Evolutionary conservation across 1,140 invertebrate species (phyloP).

Genomic region (Globodera rostochiensis): DNA sequence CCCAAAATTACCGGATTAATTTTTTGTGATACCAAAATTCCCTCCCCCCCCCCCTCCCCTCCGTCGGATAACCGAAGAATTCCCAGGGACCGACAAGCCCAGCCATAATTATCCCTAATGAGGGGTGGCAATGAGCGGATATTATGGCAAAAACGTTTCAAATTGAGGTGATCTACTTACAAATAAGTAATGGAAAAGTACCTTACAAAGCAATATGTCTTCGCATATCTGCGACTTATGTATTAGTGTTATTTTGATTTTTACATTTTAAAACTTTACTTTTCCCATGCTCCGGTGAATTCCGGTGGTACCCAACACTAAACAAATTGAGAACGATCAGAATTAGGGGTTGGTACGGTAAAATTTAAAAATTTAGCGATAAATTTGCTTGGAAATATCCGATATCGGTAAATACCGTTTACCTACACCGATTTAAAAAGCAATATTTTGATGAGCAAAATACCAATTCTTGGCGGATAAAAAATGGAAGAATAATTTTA

Average conservation of each 20-base stretch:
- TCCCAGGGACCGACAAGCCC: too few relatives aligned
- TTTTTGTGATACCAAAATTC: too few relatives aligned
- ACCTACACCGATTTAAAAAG: too few relatives aligned
- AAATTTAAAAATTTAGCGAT: background rate
- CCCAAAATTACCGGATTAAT: constrained; percentile 32
- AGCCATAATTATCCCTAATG: too few relatives aligned
- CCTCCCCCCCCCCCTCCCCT: too few relatives aligned
- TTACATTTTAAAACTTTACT: constrained; percentile 47
- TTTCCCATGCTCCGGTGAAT: constrained; percentile 69
- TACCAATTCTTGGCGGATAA: too few relatives aligned
- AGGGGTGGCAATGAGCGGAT: background rate
- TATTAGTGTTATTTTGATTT: background rate
- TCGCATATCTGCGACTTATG: constrained; percentile 53
- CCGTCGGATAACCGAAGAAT: too few relatives aligned
- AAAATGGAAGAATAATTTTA: too few relatives aligned
- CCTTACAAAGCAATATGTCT: constrained; percentile 66
- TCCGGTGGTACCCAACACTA: constrained; percentile 67
- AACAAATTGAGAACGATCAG: background rate
- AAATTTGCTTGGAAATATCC: too few relatives aligned
- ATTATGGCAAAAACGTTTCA: background rate
- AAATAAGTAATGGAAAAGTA: constrained; percentile 56
- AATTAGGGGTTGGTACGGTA: too few relatives aligned
- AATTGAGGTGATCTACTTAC: constrained; percentile 3
- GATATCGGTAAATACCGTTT: too few relatives aligned
- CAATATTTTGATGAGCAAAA: too few relatives aligned